A percentile compares a stretch with the other conserved stretches of the same genome.
These are phyloP conservation scores for Rhynchomys soricoides DNA, from an alignment of 2,113 vertebrate species.

Conservation along the genomic window DNA sequence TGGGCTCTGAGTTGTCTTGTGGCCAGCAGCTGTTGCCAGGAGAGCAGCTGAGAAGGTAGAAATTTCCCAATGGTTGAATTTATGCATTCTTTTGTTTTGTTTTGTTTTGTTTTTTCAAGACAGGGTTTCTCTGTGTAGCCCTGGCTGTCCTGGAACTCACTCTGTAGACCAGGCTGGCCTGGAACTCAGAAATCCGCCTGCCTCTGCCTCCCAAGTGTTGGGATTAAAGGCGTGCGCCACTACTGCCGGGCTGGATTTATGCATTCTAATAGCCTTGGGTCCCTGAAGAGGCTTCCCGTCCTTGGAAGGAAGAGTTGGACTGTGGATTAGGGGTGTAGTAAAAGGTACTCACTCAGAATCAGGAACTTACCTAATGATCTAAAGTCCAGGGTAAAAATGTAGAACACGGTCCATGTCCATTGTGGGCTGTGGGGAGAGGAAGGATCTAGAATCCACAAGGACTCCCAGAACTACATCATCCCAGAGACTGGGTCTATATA, in stretches of 20 bases:
- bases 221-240: too few species aligned
- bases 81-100: too few species aligned
- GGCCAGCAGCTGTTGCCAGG: background rate
- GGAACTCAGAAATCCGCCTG: too few species aligned
- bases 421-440: too few species aligned
- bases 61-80: background rate
- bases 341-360: background rate
- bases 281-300: too few species aligned
- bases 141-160: too few species aligned
- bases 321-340: background rate
- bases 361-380: background rate
- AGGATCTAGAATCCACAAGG: background rate
- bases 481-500: background rate
- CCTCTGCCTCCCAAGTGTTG: too few species aligned
- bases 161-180: too few species aligned
- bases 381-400: background rate
- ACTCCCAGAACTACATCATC: background rate
- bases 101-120: too few species aligned
- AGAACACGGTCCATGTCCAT: background rate
- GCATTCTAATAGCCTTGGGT: background rate
- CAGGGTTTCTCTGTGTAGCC: too few species aligned
- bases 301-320: background rate
- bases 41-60: background rate
- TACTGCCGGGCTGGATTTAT: too few species aligned
- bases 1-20: background rate